Evolutionary conservation across 2,797 vertebrate genomes (phyloP), one percentile per base, ranked within the genome.

Genomic region (Sebastes vulpes): DNA sequence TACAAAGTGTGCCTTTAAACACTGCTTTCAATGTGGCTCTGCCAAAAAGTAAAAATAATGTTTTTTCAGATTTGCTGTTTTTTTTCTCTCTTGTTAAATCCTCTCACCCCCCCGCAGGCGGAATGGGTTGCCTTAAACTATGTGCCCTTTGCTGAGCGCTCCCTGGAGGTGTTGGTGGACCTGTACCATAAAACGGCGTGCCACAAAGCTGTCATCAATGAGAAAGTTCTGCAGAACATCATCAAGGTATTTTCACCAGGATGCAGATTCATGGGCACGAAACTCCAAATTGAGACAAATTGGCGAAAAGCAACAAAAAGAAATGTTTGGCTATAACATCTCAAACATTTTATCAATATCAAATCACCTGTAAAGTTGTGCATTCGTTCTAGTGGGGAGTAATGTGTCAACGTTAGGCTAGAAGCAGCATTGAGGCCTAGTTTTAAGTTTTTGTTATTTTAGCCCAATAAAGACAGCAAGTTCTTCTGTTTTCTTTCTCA

Each of bases 121-220:
- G 99, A 99, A 91, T 99, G 99, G 99, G 98, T 99, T 88, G 99
- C 98, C 88, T 94, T 99, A 97, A 99, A 99, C 96, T 99, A 99
- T 0, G 98, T 99, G 85, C 99, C 99, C 16, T 99, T 99, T 95
- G 99, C 99, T 64, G 99, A 99, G 93, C 97, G 97, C 65, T 99
- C 99, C 52, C 66, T 99, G 91, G 98, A 99, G 95, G 97, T 99
- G 88, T 95, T 99, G 87, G 98, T 98, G 90, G 98, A 99, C 90
- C 96, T 99, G 57, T 99, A 99, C 93, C 98, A 99, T 82, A 99
- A 99, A 94, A 99, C 99, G 21, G 98, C 98, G 25, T 99, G 98
- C 90, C 99, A 99, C 93, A 99, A 99, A 96, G 99, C 99, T 26
- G 98, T 99, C 83, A 98, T 99, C 94, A 98, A 95, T 16, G 98